phyloP scores from a whole-genome alignment of 64 coral and sea anemone genomes.

The Montipora capricornis region DNA sequence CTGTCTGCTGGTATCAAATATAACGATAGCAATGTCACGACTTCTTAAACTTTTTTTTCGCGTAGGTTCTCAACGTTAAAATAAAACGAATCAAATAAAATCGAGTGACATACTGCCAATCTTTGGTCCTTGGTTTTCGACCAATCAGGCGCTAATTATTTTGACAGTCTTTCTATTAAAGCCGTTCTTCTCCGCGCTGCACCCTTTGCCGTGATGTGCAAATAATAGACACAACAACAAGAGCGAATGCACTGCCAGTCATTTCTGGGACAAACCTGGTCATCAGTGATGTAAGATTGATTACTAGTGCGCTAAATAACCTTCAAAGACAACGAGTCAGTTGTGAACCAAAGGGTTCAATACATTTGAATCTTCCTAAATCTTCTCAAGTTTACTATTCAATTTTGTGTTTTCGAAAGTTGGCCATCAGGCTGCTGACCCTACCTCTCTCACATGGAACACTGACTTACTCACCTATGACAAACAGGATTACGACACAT shows the following conservation, averaged over 20 bases:
- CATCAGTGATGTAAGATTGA: background rate
- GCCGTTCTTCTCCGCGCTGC: background rate
- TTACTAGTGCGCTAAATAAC: background rate
- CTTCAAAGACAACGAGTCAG: background rate
- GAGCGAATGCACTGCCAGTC: background rate
- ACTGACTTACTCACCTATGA: conserved; percentile 35
- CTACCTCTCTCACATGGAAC: background rate
- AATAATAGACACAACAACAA: background rate
- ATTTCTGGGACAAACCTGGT: background rate
- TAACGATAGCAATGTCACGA: background rate
- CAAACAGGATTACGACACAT: conserved; percentile 64
- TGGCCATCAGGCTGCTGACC: background rate
- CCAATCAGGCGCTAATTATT: background rate
- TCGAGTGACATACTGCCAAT: background rate
- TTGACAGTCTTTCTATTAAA: background rate
- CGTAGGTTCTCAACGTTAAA: background rate
- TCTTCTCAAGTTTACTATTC: background rate
- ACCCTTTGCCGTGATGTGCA: background rate
- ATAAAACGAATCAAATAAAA: background rate
- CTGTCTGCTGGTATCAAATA: background rate
- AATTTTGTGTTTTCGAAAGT: background rate
- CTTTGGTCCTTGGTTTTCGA: background rate
- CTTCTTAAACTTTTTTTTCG: background rate
- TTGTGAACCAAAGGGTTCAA: background rate
- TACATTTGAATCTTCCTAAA: background rate